Evolutionary conservation across 2,888 invertebrate species (phyloP), one percentile per base, ranked within the genome.

Genomic region (Drosophila suboccidentalis): DNA sequence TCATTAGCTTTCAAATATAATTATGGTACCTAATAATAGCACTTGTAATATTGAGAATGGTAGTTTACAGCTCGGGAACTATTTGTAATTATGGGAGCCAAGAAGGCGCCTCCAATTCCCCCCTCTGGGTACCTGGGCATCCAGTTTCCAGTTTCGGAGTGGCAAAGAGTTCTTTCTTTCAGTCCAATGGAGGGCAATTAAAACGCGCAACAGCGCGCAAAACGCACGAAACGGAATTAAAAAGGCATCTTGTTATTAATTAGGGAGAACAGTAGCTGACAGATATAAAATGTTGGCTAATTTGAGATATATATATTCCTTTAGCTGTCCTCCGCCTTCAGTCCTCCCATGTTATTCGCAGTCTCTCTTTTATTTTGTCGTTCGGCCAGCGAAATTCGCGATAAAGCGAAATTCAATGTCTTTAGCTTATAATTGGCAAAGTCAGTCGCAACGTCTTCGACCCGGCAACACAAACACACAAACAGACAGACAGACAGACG

Each of bases 251-350:
- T 91, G 91, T 91, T 91, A 91, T 91, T 91, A 91, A 91, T 91
- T 91, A 91, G 92, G 90, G 85, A 90, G 92, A 91, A 91, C 91
- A 91, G 91, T 92, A 91, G 91, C 92, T 92, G 92, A 91, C 91
- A 91, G 91, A 90, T 91, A 89, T 87, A 90, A 91, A 91, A 91
- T 91, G 91, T 91, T 91, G 82, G 92, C 91, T 91, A 91, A 91
- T 91, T 91, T 91, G 91, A 76, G 84, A 89, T 90, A 90, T 69
- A 65, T 67, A 78, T 71, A 29, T 71, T 54, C 59, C 46, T 65
- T 49, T 53, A 22, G 58, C 58, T 63, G 65, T 44, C 50, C 32
- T 58, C 41, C 51, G 36, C 47, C 19, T 26, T 26, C 26, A 26
- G 26, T 36, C 17, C 47, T 50, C 29, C 38, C 29, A 51, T 67